These are phyloP conservation scores for Potamarius usumacintae DNA, from an alignment of 2,113 vertebrate genomes.

Conservation along the genomic window DNA sequence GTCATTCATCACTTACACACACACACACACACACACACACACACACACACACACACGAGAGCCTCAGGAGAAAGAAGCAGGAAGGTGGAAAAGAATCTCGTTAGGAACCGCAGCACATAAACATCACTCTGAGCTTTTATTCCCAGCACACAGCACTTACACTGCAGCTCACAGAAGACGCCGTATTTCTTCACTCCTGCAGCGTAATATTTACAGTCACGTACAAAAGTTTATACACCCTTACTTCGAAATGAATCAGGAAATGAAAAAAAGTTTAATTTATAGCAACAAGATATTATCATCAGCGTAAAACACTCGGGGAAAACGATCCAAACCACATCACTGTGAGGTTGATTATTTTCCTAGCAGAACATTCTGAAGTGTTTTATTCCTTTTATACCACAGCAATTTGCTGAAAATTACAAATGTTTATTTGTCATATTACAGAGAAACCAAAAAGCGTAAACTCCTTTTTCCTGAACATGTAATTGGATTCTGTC, in stretches of 20 bases:
- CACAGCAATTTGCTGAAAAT: neutral
- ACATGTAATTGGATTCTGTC: neutral
- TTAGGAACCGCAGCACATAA: slow-evolving; percentile 1
- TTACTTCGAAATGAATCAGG: neutral
- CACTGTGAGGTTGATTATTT: neutral
- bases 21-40: slow-evolving; percentile 18
- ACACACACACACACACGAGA: slow-evolving; percentile 7
- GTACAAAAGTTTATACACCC: neutral
- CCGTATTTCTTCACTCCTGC: neutral
- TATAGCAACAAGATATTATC: neutral
- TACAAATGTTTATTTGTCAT: neutral
- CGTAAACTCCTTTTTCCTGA: neutral
- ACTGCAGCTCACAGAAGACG: neutral
- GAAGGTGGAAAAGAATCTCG: neutral
- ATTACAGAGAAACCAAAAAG: no score
- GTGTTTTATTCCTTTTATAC: neutral
- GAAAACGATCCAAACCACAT: neutral
- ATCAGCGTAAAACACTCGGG: no score
- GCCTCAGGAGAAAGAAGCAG: neutral
- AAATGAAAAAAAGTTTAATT: neutral
- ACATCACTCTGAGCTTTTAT: neutral
- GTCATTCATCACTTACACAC: slow-evolving; percentile 8
- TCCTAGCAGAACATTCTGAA: no score
- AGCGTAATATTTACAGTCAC: neutral
- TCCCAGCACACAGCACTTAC: neutral